Evolutionary conservation across 2,113 vertebrate genomes (phyloP).

Genomic region (Plestiodon gilberti): DNA sequence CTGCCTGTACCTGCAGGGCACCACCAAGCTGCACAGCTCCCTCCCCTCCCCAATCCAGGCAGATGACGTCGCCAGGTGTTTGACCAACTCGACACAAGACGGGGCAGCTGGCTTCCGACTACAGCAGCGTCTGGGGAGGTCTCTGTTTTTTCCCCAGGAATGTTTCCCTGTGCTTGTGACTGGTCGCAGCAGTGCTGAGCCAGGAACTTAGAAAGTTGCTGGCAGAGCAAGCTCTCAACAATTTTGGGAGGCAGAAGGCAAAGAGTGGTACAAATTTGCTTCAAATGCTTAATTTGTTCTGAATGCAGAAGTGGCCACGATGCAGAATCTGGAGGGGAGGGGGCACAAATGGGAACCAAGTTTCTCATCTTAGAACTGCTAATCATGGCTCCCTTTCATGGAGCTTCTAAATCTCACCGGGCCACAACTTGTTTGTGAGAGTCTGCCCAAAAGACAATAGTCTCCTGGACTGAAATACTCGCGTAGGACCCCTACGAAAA

Average conservation of each 20-base stretch:
- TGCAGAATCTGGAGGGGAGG: too few species aligned
- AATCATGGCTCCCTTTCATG: background rate
- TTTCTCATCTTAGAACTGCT: background rate
- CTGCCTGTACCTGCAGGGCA: background rate
- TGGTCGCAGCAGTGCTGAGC: background rate
- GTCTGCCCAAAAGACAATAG: background rate
- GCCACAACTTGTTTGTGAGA: background rate
- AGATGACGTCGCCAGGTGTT: background rate
- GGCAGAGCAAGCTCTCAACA: background rate
- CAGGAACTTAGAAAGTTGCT: conserved; percentile 1
- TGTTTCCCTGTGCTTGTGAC: background rate
- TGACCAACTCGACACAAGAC: background rate
- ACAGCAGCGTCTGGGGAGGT: background rate
- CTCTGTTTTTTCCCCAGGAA: background rate
- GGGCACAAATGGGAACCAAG: background rate
- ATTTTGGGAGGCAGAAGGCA: background rate
- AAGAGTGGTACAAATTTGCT: background rate
- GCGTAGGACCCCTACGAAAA: too few species aligned
- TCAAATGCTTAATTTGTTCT: background rate
- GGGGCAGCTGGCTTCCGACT: background rate
- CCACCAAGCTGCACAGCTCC: background rate
- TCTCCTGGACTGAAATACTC: too few species aligned
- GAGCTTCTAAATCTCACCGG: background rate
- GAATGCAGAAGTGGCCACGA: background rate
- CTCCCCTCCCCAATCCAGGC: background rate